Conservation (phyloP, 2,113 vertebrate genomes). For the Rhombomys opimus region DNA sequence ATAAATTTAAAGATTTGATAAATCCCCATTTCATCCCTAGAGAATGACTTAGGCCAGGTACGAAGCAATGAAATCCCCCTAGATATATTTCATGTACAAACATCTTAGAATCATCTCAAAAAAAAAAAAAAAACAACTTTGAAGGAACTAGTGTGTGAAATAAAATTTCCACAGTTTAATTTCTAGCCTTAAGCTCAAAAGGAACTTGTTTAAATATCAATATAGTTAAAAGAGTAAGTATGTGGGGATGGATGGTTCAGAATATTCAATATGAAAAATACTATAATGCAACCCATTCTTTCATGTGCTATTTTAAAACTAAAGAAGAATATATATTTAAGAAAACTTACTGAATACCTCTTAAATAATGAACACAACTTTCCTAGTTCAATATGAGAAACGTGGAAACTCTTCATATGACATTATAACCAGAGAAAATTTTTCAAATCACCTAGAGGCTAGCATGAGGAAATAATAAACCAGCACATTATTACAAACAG, state of each 20-base stretch:
- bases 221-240: not conserved
- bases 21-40: not conserved
- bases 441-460: not conserved
- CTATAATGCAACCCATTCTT: not conserved
- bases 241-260: too few relatives aligned
- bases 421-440: not conserved
- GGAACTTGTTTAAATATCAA: not conserved
- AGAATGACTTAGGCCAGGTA: not conserved
- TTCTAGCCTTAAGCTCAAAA: not conserved
- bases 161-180: conserved; percentile 14
- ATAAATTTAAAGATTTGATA: conserved; percentile 1
- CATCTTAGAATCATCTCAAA: not conserved
- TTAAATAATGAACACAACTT: not conserved
- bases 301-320: not conserved
- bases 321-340: not conserved
- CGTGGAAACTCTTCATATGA: not conserved
- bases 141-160: not conserved
- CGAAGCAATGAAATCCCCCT: not conserved
- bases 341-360: not conserved
- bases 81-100: not conserved
- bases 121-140: not conserved
- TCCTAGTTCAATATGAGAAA: not conserved
- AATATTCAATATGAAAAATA: not conserved
- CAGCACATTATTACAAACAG: not conserved
- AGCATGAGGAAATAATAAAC: not conserved